A percentile compares a stretch with the other conserved stretches of the same genome.
Conservation (phyloP, 2,113 vertebrate species). For the Camelus dromedarius region DNA sequence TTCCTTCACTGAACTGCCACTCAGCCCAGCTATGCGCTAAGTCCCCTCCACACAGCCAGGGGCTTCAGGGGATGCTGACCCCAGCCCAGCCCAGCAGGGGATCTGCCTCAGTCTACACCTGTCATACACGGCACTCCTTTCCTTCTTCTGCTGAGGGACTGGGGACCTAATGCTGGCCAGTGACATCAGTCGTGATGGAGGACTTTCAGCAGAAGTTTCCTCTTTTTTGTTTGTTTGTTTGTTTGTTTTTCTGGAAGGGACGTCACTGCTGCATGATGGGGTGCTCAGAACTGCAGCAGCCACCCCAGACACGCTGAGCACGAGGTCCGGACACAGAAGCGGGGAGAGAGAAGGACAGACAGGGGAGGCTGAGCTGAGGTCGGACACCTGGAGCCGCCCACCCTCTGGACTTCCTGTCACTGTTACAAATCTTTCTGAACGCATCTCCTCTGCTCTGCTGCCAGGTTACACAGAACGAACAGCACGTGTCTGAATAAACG, state of each 20-base stretch:
- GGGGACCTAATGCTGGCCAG: not conserved
- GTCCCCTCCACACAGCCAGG: not conserved
- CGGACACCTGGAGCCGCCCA: not conserved
- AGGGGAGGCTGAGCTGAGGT: not conserved
- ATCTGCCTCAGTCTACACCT: not conserved
- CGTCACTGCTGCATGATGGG: not conserved
- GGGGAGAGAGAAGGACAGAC: not conserved
- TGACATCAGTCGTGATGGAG: not conserved
- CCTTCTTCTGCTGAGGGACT: not conserved
- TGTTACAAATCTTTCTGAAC: not conserved
- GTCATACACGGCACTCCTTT: not conserved
- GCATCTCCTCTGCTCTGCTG: not conserved
- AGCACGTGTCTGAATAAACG: not conserved
- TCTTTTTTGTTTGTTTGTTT: not conserved
- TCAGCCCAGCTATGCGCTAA: not conserved
- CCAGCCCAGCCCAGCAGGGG: not conserved
- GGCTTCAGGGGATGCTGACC: not conserved
- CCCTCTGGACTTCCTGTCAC: not conserved
- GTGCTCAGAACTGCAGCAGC: not conserved
- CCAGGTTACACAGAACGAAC: not conserved
- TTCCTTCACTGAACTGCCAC: not conserved
- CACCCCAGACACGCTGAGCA: not conserved
- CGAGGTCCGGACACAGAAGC: not conserved
- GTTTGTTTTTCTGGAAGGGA: not conserved
- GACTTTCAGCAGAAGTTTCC: not conserved